Percentiles rank a stretch among this genome's conserved stretches.
These are phyloP conservation scores for Merops nubicus DNA, from an alignment of 2,113 vertebrate species.

Conservation along the genomic window DNA sequence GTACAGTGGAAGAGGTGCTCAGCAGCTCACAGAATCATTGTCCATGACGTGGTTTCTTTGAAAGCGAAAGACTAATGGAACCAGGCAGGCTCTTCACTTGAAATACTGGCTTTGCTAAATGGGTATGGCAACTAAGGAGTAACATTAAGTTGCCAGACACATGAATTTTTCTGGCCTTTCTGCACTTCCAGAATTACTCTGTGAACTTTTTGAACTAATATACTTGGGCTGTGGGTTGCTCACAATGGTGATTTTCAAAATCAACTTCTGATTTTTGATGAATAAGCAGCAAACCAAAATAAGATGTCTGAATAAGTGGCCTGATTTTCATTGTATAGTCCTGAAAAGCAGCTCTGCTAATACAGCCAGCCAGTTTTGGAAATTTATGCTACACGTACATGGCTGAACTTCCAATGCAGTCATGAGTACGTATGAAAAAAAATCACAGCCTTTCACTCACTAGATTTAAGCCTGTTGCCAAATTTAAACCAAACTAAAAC, in stretches of 20 bases:
- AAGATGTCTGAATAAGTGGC: background rate
- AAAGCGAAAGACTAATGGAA: background rate
- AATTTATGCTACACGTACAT: background rate
- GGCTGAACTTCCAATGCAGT: background rate
- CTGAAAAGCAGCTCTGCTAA: background rate
- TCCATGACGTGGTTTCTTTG: background rate
- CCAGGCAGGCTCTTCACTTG: background rate
- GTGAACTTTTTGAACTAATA: background rate
- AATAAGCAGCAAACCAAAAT: background rate
- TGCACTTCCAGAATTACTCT: background rate
- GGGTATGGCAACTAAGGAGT: background rate
- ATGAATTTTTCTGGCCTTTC: background rate
- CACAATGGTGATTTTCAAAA: background rate
- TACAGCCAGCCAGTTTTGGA: background rate
- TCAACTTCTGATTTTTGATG: background rate
- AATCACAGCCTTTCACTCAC: background rate
- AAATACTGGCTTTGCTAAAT: background rate
- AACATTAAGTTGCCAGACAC: background rate
- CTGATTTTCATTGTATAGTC: background rate
- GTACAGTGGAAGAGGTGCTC: background rate
- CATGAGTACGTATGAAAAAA: background rate
- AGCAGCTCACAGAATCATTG: background rate
- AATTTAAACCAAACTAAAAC: background rate
- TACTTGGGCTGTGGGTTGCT: background rate
- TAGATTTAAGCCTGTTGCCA: background rate